Evolutionary conservation across 2,797 vertebrate species (phyloP).

Genomic region (Diplodus sargus): DNA sequence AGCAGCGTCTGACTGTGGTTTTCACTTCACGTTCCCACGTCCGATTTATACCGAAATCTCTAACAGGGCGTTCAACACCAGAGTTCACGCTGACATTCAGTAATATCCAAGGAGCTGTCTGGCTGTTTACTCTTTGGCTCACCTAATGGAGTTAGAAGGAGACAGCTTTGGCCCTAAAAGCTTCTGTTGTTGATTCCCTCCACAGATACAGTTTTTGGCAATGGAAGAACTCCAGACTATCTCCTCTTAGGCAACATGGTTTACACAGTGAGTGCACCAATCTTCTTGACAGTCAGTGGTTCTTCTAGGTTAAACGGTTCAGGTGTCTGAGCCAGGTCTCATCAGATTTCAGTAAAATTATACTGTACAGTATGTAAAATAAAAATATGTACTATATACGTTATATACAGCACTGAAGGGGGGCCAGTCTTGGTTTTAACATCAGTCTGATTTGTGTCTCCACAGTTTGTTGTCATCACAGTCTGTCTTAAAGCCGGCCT

Average conservation of each 20-base stretch:
- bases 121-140: conserved; percentile 50
- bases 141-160: conserved; percentile 53
- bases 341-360: conserved; percentile 29
- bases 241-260: conserved; percentile 98
- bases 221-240: conserved; percentile 96
- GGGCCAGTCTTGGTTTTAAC: conserved; percentile 14
- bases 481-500: conserved; percentile 98
- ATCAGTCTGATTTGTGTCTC: conserved; percentile 66
- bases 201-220: conserved; percentile 94
- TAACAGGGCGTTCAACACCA: conserved; percentile 34
- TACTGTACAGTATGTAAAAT: background rate
- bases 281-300: conserved; percentile 41
- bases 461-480: conserved; percentile 98
- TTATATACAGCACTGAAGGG: background rate
- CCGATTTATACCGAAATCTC: conserved; percentile 13
- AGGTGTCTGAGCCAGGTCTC: conserved; percentile 47
- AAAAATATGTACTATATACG: background rate
- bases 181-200: conserved; percentile 77
- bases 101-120: conserved; percentile 34
- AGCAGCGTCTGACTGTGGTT: conserved; percentile 47
- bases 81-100: conserved; percentile 36
- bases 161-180: conserved; percentile 50
- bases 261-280: conserved; percentile 93
- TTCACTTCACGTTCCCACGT: conserved; percentile 35
- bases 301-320: conserved; percentile 37